A percentile compares a stretch with the other conserved stretches of the same genome.
Conservation (phyloP, 2,113 vertebrate genomes). For the Chaetura pelagica region DNA sequence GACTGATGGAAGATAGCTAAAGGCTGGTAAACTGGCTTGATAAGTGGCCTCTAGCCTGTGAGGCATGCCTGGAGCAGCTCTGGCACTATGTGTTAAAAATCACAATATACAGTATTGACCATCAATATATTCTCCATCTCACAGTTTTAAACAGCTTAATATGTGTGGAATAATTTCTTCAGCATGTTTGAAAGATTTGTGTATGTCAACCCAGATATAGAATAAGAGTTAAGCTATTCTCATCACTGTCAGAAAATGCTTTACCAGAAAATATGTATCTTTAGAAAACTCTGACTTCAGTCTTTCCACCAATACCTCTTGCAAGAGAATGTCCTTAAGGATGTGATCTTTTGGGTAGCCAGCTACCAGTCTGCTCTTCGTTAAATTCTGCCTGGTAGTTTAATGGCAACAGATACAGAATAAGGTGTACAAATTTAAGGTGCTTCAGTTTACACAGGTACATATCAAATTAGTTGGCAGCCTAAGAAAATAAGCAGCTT, state of each 20-base stretch:
- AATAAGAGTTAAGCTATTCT: neutral
- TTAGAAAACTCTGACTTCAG: neutral
- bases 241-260: neutral
- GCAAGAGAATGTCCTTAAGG: neutral
- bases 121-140: neutral
- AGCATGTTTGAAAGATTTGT: neutral
- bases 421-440: neutral
- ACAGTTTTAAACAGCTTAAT: neutral
- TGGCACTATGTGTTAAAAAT: neutral
- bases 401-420: neutral
- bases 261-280: accelerated
- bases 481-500: neutral
- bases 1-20: neutral
- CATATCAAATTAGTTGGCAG: neutral
- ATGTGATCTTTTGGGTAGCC: neutral
- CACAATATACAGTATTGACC: neutral
- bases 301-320: neutral
- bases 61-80: neutral
- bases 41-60: neutral
- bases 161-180: neutral
- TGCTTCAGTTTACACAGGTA: neutral
- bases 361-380: neutral
- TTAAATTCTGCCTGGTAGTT: neutral
- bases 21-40: neutral
- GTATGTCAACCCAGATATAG: neutral